phyloP scores from a whole-genome alignment of 1,140 invertebrate genomes.

The Zaprionus kolodkinae region DNA sequence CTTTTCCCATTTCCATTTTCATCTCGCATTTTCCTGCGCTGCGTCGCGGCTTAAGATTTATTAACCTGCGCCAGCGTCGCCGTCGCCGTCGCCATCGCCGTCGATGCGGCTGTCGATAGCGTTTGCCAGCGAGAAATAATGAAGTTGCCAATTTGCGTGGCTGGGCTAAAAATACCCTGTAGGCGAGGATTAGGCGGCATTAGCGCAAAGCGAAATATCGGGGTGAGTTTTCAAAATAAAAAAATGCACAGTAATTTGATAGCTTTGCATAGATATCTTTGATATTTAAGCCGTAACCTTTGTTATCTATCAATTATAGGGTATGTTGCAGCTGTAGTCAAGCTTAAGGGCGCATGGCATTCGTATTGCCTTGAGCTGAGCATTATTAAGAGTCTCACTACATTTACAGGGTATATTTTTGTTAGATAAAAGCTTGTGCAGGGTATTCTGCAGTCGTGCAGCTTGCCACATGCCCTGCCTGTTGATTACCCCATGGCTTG shows the following conservation, averaged over 20 bases:
- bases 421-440: not conserved
- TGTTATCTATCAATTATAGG: not conserved
- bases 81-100: conserved; percentile 45
- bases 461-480: not conserved
- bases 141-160: conserved; percentile 37
- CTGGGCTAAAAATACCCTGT: conserved; percentile 1
- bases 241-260: not conserved
- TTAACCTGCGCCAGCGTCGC: conserved; percentile 67
- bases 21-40: not conserved
- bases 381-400: too few species aligned
- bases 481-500: conserved; percentile 29
- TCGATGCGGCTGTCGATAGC: conserved; percentile 20
- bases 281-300: not conserved
- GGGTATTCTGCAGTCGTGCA: conserved; percentile 6
- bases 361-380: not conserved
- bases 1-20: conserved; percentile 41
- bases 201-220: not conserved
- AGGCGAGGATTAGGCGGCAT: not conserved
- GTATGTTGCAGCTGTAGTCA: not conserved
- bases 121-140: conserved; percentile 33
- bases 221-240: not conserved
- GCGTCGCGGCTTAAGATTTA: conserved; percentile 77
- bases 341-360: not conserved
- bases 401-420: not conserved
- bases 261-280: not conserved